phyloP scores from a whole-genome alignment of 2,113 vertebrate genomes.

The Phalacrocorax brasilianus region DNA sequence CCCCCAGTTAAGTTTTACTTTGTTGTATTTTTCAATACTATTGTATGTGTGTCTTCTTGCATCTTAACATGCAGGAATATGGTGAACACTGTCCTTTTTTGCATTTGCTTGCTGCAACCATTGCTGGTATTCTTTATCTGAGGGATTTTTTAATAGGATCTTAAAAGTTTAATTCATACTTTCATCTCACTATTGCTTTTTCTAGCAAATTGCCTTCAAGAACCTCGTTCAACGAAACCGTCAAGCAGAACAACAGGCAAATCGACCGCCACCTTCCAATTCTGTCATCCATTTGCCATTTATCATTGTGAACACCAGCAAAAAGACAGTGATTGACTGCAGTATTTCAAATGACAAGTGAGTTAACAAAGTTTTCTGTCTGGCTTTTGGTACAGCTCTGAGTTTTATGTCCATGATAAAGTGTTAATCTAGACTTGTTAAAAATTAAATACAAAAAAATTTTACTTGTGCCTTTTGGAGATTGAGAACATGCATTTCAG shows the following conservation, averaged over 20 bases:
- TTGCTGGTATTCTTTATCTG: not conserved
- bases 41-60: not conserved
- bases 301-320: slow-evolving; percentile 99
- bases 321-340: slow-evolving; percentile 99
- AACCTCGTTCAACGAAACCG: slow-evolving; percentile 96
- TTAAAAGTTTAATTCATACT: not conserved
- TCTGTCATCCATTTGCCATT: slow-evolving; percentile 98
- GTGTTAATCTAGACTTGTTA: not conserved
- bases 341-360: slow-evolving; percentile 99
- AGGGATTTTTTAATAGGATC: not conserved
- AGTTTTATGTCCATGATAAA: not conserved
- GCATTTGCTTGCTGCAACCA: not conserved
- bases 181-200: not conserved
- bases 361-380: not conserved
- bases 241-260: slow-evolving; percentile 90
- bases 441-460: not conserved
- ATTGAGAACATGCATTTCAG: not conserved
- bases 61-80: not conserved
- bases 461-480: not conserved
- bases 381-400: not conserved
- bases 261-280: slow-evolving; percentile 89
- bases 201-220: slow-evolving; percentile 99
- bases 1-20: not conserved
- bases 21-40: not conserved
- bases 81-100: not conserved